Evolutionary conservation across 1,140 invertebrate species (phyloP), one percentile per base, ranked within the genome.

Genomic region (Ips nitidus): DNA sequence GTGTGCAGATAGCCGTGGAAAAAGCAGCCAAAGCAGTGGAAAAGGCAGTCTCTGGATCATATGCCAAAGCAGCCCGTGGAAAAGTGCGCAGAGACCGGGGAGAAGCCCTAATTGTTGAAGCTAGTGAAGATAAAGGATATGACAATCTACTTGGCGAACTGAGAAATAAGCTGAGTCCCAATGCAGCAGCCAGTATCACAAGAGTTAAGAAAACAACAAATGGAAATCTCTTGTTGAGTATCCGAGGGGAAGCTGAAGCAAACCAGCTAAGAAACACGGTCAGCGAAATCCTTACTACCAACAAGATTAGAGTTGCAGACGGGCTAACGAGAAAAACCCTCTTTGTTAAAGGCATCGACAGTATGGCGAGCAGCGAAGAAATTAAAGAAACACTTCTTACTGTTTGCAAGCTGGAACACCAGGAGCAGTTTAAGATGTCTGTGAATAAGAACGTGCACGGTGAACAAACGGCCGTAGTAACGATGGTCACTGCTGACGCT

Each of bases 191-290:
- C 4, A 4, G 4, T 47, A 47, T 47, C n/a, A 47, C 45, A n/a
- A 4, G n/a, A n/a, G 45, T 47, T 47, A 47, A 47, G 45, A 47
- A 47, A n/a, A 47, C 45, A 5, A n/a, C 45, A 47, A 47, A 47
- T n/a, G 45, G 45, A 47, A 47, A 47, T 47, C 45, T 47, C 45
- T n/a, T 47, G n/a, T 4, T 47, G 4, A 4, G n/a, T 5, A n/a
- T 47, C 45, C 4, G 45, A n/a, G n/a, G n/a, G n/a, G 45, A 47
- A 5, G 45, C 4, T 5, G 4, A 47, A 47, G 45, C 45, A 47
- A 4, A 47, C 4, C 45, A 47, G n/a, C 4, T 5, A n/a, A n/a
- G n/a, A n/a, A n/a, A n/a, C n/a, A n/a, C n/a, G n/a, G n/a, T n/a
- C n/a, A n/a, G n/a, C n/a, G n/a, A n/a, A n/a, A n/a, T n/a, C n/a